These are phyloP conservation scores for Hecatera dysodea DNA, from an alignment of 2,888 invertebrate genomes.

Conservation along the genomic window DNA sequence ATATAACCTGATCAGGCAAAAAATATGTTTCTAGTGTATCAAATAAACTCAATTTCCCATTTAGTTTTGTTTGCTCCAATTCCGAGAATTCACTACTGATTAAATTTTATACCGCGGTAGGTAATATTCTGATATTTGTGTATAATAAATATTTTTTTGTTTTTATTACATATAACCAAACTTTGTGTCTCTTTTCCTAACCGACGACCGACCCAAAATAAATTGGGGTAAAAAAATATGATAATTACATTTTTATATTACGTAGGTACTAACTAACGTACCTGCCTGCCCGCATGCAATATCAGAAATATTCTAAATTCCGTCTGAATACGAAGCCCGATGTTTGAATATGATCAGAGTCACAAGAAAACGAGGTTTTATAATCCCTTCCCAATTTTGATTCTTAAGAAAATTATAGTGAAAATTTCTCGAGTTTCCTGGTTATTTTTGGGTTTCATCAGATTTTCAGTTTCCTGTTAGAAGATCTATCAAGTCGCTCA, in stretches of 20 bases:
- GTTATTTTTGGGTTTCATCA: background rate
- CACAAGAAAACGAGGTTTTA: background rate
- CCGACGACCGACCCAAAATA: constrained; percentile 34
- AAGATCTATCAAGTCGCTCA: too few relatives aligned
- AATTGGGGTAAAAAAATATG: constrained; percentile 30
- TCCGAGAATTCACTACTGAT: constrained; percentile 1
- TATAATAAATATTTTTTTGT: constrained; percentile 19
- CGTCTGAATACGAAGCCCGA: constrained; percentile 17
- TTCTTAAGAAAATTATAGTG: background rate
- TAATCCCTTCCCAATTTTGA: background rate
- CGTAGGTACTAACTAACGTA: background rate
- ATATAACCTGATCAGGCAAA: background rate
- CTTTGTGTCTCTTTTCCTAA: constrained; percentile 12
- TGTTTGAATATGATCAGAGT: background rate
- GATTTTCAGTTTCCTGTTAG: background rate
- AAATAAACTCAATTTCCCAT: constrained; percentile 4
- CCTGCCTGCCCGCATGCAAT: constrained; percentile 7
- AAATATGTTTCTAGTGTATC: background rate
- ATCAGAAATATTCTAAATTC: constrained; percentile 41
- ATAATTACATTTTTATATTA: constrained; percentile 24
- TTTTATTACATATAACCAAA: constrained; percentile 45
- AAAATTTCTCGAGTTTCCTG: background rate
- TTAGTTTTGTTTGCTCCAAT: constrained; percentile 3
- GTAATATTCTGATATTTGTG: constrained; percentile 17
- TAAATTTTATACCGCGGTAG: constrained; percentile 3